These are phyloP conservation scores for Polypedilum pembai DNA, from an alignment of 1,140 invertebrate genomes.

Conservation along the genomic window DNA sequence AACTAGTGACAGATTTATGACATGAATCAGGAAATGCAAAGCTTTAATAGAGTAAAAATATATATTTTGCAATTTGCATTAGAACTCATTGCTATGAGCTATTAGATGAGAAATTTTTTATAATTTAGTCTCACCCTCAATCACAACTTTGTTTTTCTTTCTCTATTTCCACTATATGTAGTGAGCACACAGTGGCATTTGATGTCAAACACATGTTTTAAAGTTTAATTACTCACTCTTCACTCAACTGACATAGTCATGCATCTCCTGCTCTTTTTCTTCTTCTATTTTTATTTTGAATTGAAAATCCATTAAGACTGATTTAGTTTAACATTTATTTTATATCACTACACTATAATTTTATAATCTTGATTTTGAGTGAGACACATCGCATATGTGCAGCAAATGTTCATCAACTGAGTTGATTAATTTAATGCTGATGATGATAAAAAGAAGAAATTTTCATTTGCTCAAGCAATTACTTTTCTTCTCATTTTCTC, in stretches of 20 bases:
- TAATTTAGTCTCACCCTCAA: neutral
- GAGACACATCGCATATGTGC: slow-evolving; percentile 10
- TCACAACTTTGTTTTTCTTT: slow-evolving; percentile 6
- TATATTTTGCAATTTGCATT: too few relatives aligned
- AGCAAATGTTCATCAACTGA: slow-evolving; percentile 2
- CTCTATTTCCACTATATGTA: too few relatives aligned
- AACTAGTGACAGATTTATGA: too few relatives aligned
- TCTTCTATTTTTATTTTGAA: neutral
- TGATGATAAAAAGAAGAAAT: neutral
- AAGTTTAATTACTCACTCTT: neutral
- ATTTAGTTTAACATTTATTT: neutral
- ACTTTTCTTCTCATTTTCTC: neutral
- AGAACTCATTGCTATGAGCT: too few relatives aligned
- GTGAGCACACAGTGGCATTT: neutral
- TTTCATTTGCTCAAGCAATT: slow-evolving; percentile 3
- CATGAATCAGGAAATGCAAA: too few relatives aligned
- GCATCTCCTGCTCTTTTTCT: neutral
- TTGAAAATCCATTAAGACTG: neutral
- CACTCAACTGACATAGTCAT: neutral
- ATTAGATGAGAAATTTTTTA: too few relatives aligned
- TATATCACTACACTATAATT: neutral
- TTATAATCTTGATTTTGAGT: neutral
- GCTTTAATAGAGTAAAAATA: too few relatives aligned
- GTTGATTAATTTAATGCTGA: neutral
- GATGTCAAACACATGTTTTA: slow-evolving; percentile 25